A percentile compares a stretch with the other conserved stretches of the same genome.
Evolutionary conservation across 35 echinoderm and acorn worm species (phyloP).

Genomic region (Heliocidaris erythrogramma): DNA sequence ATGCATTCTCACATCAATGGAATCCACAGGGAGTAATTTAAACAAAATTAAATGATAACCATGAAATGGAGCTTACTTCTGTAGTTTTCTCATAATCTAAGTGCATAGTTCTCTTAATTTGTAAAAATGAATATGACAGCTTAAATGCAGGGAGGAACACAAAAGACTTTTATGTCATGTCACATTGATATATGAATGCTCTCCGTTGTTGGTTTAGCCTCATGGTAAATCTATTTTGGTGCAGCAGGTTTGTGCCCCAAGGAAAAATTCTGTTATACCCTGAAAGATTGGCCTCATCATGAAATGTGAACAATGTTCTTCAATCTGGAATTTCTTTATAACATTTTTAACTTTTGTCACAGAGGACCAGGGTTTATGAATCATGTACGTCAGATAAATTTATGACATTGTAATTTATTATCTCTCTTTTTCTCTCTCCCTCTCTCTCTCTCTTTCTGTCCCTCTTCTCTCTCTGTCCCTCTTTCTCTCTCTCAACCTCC

Average conservation of each 20-base stretch:
- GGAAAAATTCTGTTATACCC: neutral
- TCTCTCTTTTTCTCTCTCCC: neutral
- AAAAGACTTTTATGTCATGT: neutral
- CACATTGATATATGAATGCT: neutral
- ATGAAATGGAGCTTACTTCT: neutral
- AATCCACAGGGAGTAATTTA: neutral
- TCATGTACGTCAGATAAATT: neutral
- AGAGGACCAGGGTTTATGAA: neutral
- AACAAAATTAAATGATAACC: neutral
- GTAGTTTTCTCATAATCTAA: neutral
- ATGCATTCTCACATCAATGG: neutral
- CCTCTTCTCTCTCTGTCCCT: neutral
- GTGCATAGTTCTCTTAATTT: neutral
- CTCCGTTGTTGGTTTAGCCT: neutral
- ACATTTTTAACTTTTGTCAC: neutral
- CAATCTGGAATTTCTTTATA: neutral
- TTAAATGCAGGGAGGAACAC: neutral
- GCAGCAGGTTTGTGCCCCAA: neutral
- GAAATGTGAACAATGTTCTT: neutral
- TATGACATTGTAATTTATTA: neutral
- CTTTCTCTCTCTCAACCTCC: neutral
- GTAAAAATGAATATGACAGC: neutral
- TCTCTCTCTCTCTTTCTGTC: neutral
- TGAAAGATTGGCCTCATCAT: neutral
- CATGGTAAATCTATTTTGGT: neutral